Conservation (phyloP, 2,113 vertebrate species). For the Scophthalmus maximus region DNA sequence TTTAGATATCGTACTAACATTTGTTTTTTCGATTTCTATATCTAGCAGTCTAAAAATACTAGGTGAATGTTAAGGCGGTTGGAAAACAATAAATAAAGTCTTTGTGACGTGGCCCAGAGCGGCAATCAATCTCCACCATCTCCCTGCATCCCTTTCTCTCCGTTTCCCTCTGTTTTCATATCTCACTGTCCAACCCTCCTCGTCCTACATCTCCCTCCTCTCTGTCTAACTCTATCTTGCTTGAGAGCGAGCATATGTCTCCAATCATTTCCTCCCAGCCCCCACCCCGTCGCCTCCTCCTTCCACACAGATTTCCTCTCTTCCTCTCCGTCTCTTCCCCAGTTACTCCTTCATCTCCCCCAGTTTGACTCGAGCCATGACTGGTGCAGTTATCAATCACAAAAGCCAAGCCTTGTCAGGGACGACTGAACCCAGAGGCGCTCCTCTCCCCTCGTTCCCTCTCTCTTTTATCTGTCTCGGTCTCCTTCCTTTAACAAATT, state of each 20-base stretch:
- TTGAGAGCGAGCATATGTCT: constrained; percentile 99
- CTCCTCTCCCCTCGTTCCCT: constrained; percentile 51
- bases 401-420: constrained; percentile 93
- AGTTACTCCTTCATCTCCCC: constrained; percentile 93
- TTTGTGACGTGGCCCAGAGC: constrained; percentile 89
- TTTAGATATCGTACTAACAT: constrained; percentile 77
- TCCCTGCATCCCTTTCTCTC: constrained; percentile 49
- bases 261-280: constrained; percentile 90
- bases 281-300: constrained; percentile 75
- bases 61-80: constrained; percentile 88
- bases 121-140: constrained; percentile 93
- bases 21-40: constrained; percentile 79
- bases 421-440: constrained; percentile 86
- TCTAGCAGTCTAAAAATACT: constrained; percentile 89
- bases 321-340: constrained; percentile 80
- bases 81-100: constrained; percentile 91
- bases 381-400: constrained; percentile 99
- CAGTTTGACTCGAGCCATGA: constrained; percentile 93
- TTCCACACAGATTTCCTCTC: constrained; percentile 70
- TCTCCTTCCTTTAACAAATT: constrained; percentile 98
- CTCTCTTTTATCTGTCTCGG: constrained; percentile 73
- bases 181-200: constrained; percentile 85
- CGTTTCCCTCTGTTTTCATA: constrained; percentile 70
- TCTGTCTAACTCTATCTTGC: constrained; percentile 88
- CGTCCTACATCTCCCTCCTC: constrained; percentile 93